phyloP scores from a whole-genome alignment of 2,113 vertebrate species.

The Xiphorhynchus elegans region DNA sequence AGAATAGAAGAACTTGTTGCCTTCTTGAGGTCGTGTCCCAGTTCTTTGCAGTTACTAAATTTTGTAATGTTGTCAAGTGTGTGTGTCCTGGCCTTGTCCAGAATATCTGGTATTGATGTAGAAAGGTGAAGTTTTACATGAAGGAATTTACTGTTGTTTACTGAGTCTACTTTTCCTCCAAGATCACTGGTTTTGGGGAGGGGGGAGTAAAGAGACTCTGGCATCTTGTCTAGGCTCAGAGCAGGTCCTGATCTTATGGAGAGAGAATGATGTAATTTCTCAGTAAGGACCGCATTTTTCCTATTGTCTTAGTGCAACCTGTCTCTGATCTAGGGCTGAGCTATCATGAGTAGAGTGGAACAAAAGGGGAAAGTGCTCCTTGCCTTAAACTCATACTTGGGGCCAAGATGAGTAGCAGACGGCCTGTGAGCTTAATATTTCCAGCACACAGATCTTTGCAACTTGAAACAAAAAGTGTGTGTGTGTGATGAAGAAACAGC shows the following conservation, averaged over 20 bases:
- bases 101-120: background rate
- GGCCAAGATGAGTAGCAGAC: background rate
- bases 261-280: background rate
- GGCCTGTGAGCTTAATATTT: background rate
- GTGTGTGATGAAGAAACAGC: background rate
- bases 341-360: rapidly evolving
- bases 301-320: background rate
- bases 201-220: background rate
- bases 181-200: background rate
- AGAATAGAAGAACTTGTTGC: background rate
- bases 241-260: background rate
- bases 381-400: background rate
- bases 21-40: background rate
- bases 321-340: background rate
- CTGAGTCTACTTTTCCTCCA: background rate
- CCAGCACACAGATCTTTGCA: background rate
- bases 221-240: rapidly evolving
- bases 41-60: background rate
- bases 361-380: background rate
- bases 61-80: rapidly evolving
- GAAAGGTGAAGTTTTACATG: background rate
- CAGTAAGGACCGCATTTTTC: background rate
- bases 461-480: background rate
- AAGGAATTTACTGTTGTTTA: background rate
- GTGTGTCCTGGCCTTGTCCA: background rate